These are phyloP conservation scores for Xerus rutilus DNA, from an alignment of 2,797 vertebrate genomes.

Conservation along the genomic window DNA sequence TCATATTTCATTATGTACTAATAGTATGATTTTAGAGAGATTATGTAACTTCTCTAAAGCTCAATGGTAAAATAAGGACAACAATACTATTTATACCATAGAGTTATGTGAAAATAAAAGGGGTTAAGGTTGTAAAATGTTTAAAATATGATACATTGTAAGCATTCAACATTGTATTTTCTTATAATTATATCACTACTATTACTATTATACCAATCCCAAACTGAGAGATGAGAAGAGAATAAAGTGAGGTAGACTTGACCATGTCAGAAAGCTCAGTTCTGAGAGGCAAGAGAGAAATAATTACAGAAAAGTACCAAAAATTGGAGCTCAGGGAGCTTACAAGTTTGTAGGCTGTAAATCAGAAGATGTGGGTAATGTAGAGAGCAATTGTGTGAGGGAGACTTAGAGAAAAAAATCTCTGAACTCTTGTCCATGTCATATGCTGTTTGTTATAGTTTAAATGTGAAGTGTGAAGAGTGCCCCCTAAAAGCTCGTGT, in stretches of 20 bases:
- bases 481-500: no score
- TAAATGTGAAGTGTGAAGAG: no score
- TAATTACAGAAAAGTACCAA: not conserved
- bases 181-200: not conserved
- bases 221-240: not conserved
- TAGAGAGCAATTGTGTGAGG: not conserved
- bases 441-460: not conserved
- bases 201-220: not conserved
- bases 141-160: no score
- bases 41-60: not conserved
- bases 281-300: not conserved
- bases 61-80: conserved; percentile 1
- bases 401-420: not conserved
- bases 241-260: not conserved
- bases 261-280: not conserved
- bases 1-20: not conserved
- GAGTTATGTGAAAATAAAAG: not conserved
- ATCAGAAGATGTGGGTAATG: not conserved
- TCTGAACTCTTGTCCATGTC: not conserved
- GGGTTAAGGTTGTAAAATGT: not conserved
- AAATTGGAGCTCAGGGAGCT: not conserved
- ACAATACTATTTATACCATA: not conserved
- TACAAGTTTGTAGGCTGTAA: rapidly evolving
- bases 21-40: not conserved
- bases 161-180: not conserved